A percentile compares a stretch with the other conserved stretches of the same genome.
Conservation (phyloP, 2,113 vertebrate genomes). For the Limanda limanda region DNA sequence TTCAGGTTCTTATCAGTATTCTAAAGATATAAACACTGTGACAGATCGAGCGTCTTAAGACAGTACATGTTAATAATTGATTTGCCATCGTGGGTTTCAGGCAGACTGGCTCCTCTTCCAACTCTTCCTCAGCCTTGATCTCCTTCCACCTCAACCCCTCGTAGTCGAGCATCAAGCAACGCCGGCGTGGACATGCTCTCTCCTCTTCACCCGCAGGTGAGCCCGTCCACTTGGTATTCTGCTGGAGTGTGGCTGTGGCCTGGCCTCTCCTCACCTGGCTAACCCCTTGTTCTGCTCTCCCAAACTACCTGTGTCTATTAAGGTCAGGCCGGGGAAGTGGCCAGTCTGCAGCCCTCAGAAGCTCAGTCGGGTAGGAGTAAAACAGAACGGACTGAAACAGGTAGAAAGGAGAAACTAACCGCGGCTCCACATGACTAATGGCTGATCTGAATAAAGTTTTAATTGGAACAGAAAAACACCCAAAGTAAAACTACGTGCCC, state of each 20-base stretch:
- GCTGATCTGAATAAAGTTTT: constrained; percentile 19
- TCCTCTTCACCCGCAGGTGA: constrained; percentile 54
- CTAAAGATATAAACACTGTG: constrained; percentile 14
- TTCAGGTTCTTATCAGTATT: constrained; percentile 32
- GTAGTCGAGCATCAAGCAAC: constrained; percentile 33
- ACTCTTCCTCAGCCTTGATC: constrained; percentile 20
- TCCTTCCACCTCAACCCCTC: constrained; percentile 43
- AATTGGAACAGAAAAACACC: constrained; percentile 15
- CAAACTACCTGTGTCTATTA: constrained; percentile 53
- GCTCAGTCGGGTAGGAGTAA: not conserved
- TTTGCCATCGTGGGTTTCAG: not conserved
- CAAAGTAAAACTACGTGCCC: constrained; percentile 16
- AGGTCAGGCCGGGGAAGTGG: constrained; percentile 36
- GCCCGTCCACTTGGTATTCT: constrained; percentile 55
- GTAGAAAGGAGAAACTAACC: not conserved
- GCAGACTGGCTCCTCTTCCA: not conserved
- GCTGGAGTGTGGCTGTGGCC: constrained; percentile 26
- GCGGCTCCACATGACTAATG: constrained; percentile 9
- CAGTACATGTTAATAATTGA: constrained; percentile 18
- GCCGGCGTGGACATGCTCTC: constrained; percentile 20
- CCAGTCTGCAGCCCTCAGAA: constrained; percentile 12
- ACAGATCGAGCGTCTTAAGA: constrained; percentile 4
- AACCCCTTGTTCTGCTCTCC: constrained; percentile 51
- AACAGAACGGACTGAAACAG: constrained; percentile 4
- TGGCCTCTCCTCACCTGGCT: constrained; percentile 57